Conservation (phyloP, 2,888 invertebrate species). For the Agapostemon virescens region DNA sequence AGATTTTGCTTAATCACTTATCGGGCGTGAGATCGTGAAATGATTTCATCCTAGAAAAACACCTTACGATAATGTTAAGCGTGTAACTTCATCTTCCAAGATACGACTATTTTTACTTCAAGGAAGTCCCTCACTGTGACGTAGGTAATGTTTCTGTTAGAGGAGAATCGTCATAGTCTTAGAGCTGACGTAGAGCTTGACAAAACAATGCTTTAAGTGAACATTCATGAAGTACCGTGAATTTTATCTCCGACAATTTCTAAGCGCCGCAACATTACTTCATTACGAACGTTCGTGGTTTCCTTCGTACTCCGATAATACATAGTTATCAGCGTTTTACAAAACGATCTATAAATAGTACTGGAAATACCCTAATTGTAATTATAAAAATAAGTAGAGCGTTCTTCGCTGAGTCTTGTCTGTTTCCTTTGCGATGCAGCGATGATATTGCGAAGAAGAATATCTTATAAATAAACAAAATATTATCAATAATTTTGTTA, state of each 20-base stretch:
- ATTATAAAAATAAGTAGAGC: too few relatives aligned
- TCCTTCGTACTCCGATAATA: conserved; percentile 4
- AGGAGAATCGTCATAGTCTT: conserved; percentile 21
- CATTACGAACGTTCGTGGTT: conserved; percentile 24
- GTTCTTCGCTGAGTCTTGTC: background rate
- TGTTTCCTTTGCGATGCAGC: background rate
- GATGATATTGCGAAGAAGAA: background rate
- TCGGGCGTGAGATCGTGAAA: background rate
- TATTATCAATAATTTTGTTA: background rate
- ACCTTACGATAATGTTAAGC: background rate
- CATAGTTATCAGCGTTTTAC: background rate
- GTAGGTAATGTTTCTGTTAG: conserved; percentile 21
- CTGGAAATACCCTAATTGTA: background rate
- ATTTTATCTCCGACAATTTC: conserved; percentile 52
- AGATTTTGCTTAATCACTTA: conserved; percentile 6
- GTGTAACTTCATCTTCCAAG: conserved; percentile 1
- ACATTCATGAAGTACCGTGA: conserved; percentile 25
- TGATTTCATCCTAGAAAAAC: conserved; percentile 14
- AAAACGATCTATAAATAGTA: background rate
- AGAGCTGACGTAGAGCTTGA: conserved; percentile 10
- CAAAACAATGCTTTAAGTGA: conserved; percentile 12
- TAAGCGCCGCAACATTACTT: conserved; percentile 56
- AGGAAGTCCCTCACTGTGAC: conserved; percentile 41
- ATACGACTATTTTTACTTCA: conserved; percentile 21
- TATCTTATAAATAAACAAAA: background rate